Percentiles rank a stretch among this genome's conserved stretches.
Conservation (phyloP, 2,888 invertebrate genomes). For the Notodonta ziczac region DNA sequence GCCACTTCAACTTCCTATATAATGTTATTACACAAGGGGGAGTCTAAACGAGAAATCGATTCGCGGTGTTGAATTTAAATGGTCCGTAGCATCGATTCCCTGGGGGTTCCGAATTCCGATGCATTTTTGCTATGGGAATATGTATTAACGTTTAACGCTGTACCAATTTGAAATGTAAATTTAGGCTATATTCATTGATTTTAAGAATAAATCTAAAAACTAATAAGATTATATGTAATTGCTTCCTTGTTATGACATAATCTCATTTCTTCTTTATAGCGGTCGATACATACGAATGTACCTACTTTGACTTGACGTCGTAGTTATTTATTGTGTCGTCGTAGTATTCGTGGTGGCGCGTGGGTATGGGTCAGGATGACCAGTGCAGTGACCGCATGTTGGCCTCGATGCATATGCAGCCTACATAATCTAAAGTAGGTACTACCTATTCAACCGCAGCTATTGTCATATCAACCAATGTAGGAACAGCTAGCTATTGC, state of each 20-base stretch:
- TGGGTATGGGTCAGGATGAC: not conserved
- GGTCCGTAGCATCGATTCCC: constrained; percentile 8
- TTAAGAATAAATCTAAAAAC: too few relatives aligned
- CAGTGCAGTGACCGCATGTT: not conserved
- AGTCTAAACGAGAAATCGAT: constrained; percentile 24
- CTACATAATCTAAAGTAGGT: not conserved
- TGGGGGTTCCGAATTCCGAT: not conserved
- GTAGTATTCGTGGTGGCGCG: too few relatives aligned
- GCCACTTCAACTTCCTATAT: constrained; percentile 14
- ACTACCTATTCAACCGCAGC: not conserved
- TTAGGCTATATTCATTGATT: too few relatives aligned
- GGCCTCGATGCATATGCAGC: not conserved
- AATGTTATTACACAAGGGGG: constrained; percentile 13
- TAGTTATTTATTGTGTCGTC: too few relatives aligned
- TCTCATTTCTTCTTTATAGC: too few relatives aligned
- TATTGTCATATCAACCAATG: not conserved
- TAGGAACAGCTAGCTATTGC: not conserved
- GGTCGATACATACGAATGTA: too few relatives aligned
- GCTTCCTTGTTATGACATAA: too few relatives aligned
- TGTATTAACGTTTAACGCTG: too few relatives aligned
- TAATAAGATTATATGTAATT: too few relatives aligned
- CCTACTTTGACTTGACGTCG: too few relatives aligned
- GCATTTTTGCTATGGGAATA: not conserved
- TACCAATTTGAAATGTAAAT: too few relatives aligned
- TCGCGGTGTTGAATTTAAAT: constrained; percentile 12